Conservation (phyloP, 2,113 vertebrate genomes). For the Chloropsis hardwickii region DNA sequence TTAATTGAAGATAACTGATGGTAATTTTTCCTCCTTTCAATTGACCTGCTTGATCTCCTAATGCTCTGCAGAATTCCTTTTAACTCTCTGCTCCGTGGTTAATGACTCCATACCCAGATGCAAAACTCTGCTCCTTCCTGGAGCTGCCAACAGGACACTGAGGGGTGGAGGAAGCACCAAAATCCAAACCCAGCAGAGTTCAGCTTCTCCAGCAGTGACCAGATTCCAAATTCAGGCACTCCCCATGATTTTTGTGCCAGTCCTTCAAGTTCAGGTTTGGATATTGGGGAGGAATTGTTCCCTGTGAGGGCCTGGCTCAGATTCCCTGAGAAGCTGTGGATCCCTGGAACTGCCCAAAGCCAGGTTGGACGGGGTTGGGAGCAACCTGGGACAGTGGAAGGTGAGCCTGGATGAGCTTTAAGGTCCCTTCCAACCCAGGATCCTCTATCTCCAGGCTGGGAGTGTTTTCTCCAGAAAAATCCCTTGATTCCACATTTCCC, state of each 20-base stretch:
- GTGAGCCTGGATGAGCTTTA: neutral
- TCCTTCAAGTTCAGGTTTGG: neutral
- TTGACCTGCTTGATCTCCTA: constrained; percentile 43
- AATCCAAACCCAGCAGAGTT: neutral
- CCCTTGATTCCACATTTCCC: neutral
- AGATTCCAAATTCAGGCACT: neutral
- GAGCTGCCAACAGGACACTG: neutral
- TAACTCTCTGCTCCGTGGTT: constrained; percentile 15
- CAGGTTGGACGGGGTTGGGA: neutral
- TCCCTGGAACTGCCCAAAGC: neutral
- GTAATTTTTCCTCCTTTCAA: constrained; percentile 36
- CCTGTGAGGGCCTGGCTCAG: neutral
- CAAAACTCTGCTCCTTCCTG: neutral
- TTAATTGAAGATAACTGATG: constrained; percentile 51
- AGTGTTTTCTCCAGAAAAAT: neutral
- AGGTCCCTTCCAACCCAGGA: neutral
- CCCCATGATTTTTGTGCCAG: neutral
- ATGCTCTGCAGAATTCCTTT: constrained; percentile 39
- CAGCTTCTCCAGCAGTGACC: neutral
- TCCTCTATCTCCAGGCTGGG: neutral
- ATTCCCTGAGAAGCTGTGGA: neutral
- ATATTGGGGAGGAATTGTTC: neutral
- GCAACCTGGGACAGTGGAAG: neutral
- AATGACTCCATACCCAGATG: neutral
- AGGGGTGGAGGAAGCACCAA: neutral